phyloP scores from a whole-genome alignment of 2,797 vertebrate genomes.

The Leptodactylus fallax region DNA sequence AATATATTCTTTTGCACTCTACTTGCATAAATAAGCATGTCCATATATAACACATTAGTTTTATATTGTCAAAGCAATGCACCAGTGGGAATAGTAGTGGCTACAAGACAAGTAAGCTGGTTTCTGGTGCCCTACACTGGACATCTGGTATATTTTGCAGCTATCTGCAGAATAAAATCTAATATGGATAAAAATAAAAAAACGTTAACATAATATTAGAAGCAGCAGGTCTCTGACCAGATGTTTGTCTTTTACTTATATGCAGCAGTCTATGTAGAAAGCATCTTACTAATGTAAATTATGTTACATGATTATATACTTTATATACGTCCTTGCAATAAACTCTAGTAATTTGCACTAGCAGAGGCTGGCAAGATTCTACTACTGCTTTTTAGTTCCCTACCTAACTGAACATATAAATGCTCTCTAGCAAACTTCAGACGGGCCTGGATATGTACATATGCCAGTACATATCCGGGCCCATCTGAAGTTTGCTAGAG shows the following conservation, averaged over 20 bases:
- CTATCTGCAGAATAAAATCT: background rate
- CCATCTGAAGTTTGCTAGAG: no score
- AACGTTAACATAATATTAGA: background rate
- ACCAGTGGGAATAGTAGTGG: background rate
- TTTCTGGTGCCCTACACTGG: background rate
- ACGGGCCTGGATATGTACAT: no score
- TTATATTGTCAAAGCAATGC: background rate
- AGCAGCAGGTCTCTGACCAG: background rate
- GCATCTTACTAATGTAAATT: background rate
- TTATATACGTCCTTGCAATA: no score
- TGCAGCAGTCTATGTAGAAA: background rate
- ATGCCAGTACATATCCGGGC: no score
- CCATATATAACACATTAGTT: background rate
- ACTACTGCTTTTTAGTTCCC: no score
- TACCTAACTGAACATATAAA: no score
- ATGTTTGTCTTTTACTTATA: background rate
- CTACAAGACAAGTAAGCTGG: background rate
- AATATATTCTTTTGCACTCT: background rate
- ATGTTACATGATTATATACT: no score
- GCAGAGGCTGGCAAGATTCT: no score
- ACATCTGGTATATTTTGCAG: background rate
- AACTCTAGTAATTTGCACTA: no score
- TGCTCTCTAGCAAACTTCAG: no score
- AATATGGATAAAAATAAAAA: background rate
- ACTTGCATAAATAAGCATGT: background rate